Evolutionary conservation across 2,797 vertebrate genomes (phyloP), one percentile per base, ranked within the genome.

Genomic region (Artibeus lituratus): DNA sequence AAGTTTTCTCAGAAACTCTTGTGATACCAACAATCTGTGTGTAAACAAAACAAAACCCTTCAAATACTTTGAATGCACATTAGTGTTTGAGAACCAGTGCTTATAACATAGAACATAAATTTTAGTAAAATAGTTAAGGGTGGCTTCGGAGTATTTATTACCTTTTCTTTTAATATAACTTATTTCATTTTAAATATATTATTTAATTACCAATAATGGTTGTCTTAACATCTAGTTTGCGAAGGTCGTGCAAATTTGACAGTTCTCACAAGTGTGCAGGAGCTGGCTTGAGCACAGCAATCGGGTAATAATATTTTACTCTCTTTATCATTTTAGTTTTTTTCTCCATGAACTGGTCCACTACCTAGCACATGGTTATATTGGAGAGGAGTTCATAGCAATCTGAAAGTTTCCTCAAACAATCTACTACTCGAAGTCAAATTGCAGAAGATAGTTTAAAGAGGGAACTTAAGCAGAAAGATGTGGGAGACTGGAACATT

Each of bases 121-220:
- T 24, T 47, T 29, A 59, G 35, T 59, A 47, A 55, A 62, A 57
- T 15, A 82, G 70, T 29, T 90, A 70, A 37, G 39, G 39, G 44
- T 65, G 8, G 8, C 44, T 72, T 44, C n/a, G n/a, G 11, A 55
- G 22, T 51, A 67, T 42, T 29, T 59, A 26, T 76, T 49, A 16
- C 11, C 2, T 83, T 86, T 87, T 16, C 16, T 74, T 82, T 78
- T 80, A 57, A 42, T 82, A 78, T 69, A 59, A 49, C 4, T 44
- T 35, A 67, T 49, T 82, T 74, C 44, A 55, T 67, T 91, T 89
- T 26, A 65, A 65, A 16, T 32, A 67, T 10, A 26, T n/a, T 21
- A 81, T 76, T 70, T 82, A 47, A 81, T 35, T 80, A 80, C n/a
- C 47, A 87, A 39, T 83, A 83, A 90, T 91, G 14, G 42, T 37